These are phyloP conservation scores for Monoplex corrugatus DNA, from an alignment of 2,888 invertebrate genomes.

Conservation along the genomic window DNA sequence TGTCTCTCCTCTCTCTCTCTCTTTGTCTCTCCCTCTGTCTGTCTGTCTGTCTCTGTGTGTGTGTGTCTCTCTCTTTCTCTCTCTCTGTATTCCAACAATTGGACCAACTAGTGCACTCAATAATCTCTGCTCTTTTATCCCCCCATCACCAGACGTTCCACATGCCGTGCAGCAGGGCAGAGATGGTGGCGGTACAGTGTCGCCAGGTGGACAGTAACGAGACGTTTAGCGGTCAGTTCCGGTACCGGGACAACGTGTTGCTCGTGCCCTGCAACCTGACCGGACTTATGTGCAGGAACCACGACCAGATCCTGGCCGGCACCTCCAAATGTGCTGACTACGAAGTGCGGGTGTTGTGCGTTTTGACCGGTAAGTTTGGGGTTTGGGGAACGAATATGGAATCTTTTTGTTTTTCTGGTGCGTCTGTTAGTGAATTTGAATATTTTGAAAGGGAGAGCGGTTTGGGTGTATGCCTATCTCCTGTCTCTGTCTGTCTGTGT, in stretches of 20 bases:
- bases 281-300: slow-evolving; percentile 38
- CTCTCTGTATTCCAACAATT: too few species aligned
- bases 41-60: not conserved
- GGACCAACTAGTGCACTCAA: too few species aligned
- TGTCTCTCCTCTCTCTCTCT: not conserved
- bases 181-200: slow-evolving; percentile 39
- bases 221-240: slow-evolving; percentile 44
- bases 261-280: slow-evolving; percentile 50
- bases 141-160: not conserved
- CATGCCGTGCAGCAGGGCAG: not conserved
- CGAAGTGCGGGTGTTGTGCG: slow-evolving; percentile 55
- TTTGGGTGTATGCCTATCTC: not conserved
- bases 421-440: not conserved
- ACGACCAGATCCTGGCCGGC: slow-evolving; percentile 24
- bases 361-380: slow-evolving; percentile 36
- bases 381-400: not conserved
- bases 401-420: not conserved
- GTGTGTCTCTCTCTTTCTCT: not conserved
- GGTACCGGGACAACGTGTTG: slow-evolving; percentile 39
- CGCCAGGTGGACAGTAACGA: slow-evolving; percentile 13
- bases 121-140: not conserved
- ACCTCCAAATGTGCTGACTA: slow-evolving; percentile 47
- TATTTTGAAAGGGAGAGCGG: not conserved
- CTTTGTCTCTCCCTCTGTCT: not conserved
- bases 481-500: not conserved